Percentiles rank a stretch among this genome's conserved stretches.
phyloP scores from a whole-genome alignment of 2,113 vertebrate genomes.

The Mionectes macconnelli region DNA sequence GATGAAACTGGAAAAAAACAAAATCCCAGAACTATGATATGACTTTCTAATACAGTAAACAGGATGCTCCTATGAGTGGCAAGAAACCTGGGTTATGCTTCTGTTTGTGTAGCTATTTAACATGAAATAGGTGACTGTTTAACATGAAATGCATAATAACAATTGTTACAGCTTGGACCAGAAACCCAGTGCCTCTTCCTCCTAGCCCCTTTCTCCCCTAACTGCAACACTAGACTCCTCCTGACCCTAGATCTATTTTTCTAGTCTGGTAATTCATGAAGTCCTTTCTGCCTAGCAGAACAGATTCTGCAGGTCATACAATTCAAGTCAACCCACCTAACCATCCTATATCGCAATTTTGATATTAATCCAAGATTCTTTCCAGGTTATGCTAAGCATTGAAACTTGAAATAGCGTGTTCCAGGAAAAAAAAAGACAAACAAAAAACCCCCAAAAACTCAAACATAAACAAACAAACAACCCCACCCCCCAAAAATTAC shows the following conservation, averaged over 20 bases:
- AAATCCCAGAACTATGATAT: not conserved
- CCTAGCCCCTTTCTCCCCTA: not conserved
- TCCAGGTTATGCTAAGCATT: not conserved
- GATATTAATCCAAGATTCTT: not conserved
- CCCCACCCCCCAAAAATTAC: not conserved
- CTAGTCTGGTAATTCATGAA: not conserved
- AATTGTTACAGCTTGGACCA: not conserved
- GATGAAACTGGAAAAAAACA: not conserved
- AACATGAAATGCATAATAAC: not conserved
- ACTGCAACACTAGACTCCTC: fast-evolving
- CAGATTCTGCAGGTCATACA: not conserved
- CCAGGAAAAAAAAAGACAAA: not conserved
- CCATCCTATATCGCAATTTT: not conserved
- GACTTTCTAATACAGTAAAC: not conserved
- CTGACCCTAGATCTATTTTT: not conserved
- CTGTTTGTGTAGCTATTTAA: not conserved
- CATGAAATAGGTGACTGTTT: not conserved
- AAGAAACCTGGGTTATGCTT: not conserved
- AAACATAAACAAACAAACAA: not conserved
- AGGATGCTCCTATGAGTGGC: not conserved
- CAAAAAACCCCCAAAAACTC: not conserved
- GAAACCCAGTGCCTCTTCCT: not conserved
- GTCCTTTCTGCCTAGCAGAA: not conserved
- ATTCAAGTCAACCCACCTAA: not conserved
- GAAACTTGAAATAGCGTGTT: not conserved